phyloP scores from a whole-genome alignment of 2,888 invertebrate genomes.

The Agonopterix alstromeriana region DNA sequence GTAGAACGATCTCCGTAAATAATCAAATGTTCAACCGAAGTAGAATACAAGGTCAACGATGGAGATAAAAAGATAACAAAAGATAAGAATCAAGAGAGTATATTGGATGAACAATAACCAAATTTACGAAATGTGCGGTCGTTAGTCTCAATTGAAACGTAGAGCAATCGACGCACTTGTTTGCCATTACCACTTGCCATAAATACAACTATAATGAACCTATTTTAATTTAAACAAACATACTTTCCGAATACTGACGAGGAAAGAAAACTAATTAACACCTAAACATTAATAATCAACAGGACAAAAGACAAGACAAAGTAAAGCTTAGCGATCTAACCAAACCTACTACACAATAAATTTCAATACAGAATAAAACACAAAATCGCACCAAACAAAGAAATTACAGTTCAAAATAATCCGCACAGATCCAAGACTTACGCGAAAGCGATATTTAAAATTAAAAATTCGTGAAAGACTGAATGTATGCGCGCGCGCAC shows the following conservation, averaged over 20 bases:
- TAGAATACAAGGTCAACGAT: constrained; percentile 40
- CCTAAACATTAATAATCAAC: too few relatives aligned
- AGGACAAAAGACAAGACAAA: too few relatives aligned
- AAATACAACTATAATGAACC: too few relatives aligned
- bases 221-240: too few relatives aligned
- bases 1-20: too few relatives aligned
- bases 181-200: background rate
- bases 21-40: constrained; percentile 13
- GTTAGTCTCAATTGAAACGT: constrained; percentile 27
- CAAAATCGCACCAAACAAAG: constrained; percentile 1
- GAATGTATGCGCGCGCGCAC: constrained; percentile 38
- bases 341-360: background rate
- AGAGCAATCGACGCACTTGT: constrained; percentile 25
- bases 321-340: background rate
- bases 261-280: too few relatives aligned
- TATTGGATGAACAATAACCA: constrained; percentile 26
- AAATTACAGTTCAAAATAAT: too few relatives aligned
- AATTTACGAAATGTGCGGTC: constrained; percentile 19
- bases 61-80: constrained; percentile 42
- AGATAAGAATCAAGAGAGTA: constrained; percentile 26
- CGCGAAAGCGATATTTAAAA: constrained; percentile 15
- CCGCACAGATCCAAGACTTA: background rate
- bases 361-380: constrained; percentile 4
- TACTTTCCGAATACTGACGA: too few relatives aligned
- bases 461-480: constrained; percentile 17